These are phyloP conservation scores for Trisateles emortualis DNA, from an alignment of 2,888 invertebrate genomes.

Conservation along the genomic window DNA sequence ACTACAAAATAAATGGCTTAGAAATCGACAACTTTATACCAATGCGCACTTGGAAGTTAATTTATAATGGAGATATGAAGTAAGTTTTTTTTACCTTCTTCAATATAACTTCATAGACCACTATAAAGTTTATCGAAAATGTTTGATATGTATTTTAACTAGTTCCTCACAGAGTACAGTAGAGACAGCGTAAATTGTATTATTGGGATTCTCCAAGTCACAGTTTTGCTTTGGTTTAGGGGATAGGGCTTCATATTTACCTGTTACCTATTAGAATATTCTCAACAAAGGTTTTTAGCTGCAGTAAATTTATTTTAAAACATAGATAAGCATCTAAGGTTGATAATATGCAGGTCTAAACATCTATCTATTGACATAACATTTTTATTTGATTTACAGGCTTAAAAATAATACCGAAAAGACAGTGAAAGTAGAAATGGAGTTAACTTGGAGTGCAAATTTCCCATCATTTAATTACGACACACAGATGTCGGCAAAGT, in stretches of 20 bases:
- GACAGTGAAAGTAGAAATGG: conserved; percentile 83
- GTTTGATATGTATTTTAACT: no score
- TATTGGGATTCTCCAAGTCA: no score
- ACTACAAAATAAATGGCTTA: conserved; percentile 88
- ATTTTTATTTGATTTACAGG: conserved; percentile 46
- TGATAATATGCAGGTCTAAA: no score
- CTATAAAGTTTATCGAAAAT: not conserved
- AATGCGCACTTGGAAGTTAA: conserved; percentile 90
- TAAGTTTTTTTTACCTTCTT: conserved; percentile 55
- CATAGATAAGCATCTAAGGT: no score
- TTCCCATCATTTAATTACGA: conserved; percentile 90
- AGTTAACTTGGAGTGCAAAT: conserved; percentile 87
- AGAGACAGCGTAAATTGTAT: no score
- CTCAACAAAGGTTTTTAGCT: no score
- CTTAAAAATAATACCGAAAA: conserved; percentile 60
- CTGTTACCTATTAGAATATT: no score
- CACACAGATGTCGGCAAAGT: conserved; percentile 87
- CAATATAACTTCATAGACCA: not conserved
- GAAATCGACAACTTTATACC: conserved; percentile 87
- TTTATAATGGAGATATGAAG: conserved; percentile 89
- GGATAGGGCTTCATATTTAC: no score
- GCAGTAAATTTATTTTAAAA: no score
- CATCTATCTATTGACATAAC: not conserved
- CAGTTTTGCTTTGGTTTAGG: no score
- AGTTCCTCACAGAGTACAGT: no score